Evolutionary conservation across 2,888 invertebrate genomes (phyloP), one percentile per base, ranked within the genome.

Genomic region (Rugalucina vietnamica): DNA sequence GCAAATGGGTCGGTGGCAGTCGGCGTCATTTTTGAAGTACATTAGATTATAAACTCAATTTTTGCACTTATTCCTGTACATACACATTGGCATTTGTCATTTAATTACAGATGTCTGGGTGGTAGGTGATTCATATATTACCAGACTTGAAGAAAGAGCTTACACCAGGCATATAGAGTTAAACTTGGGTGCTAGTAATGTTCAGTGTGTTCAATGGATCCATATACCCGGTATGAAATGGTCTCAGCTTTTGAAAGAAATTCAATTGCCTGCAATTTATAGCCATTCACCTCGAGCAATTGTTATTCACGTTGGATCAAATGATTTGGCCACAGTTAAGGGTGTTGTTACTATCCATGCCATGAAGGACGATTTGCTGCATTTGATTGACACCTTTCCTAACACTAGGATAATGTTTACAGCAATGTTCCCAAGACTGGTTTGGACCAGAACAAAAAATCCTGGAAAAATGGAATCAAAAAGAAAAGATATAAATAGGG

Each of bases 91-190:
- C n/a, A 18, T 18, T 43, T 54, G 24, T 54, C n/a, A 54, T 54
- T 60, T 60, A 27, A 60, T 60, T 60, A 4, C 60, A 60, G 60
- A 60, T 32, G 60, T 60, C 29, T 60, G 60, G 60, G 24, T 60
- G 29, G 60, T 21, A 27, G 60, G 60, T 10, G 60, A 60, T 60
- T 60, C 60, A 60, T 29, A 60, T 32, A 60, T 60, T 24, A 8
- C 18, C 4, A 60, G 29, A 60, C 60, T 60, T 29, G 27, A 60
- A 27, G 29, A 60, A 29, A 5, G 8, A 8, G 60, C 60, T 29
- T 3, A 27, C 27, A 29, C 4, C 24, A 60, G 60, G 29, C 27
- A 29, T 18, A 60, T 27, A 12, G 8, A 60, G 27, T 60, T 21
- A 60, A 29, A 60, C 60, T 27, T 60, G 29, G 27, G 60, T 60